Conservation (phyloP, 2,797 vertebrate species). For the Gymnothorax javanicus region DNA sequence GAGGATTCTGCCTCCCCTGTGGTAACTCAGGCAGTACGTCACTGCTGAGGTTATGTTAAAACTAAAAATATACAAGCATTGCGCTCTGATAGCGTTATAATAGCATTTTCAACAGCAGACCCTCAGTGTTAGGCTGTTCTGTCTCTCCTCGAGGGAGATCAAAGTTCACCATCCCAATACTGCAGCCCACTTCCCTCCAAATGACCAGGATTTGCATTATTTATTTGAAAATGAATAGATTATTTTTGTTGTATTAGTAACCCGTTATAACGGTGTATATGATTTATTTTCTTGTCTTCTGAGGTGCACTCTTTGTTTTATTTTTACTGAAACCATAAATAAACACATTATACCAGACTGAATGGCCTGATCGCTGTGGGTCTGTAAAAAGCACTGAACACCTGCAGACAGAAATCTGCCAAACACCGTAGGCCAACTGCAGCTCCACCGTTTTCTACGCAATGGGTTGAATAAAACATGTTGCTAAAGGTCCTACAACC, state of each 20-base stretch:
- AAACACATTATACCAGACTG: constrained; percentile 51
- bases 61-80: background rate
- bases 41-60: background rate
- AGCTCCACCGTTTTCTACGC: no score
- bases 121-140: background rate
- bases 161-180: background rate
- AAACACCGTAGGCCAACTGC: no score
- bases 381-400: background rate
- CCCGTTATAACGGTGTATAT: constrained; percentile 47
- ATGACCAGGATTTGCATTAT: constrained; percentile 58
- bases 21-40: background rate
- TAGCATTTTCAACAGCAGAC: background rate
- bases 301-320: constrained; percentile 58
- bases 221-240: constrained; percentile 33
- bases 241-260: constrained; percentile 52
- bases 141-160: background rate
- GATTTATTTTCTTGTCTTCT: constrained; percentile 50
- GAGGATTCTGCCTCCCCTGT: background rate
- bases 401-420: no score
- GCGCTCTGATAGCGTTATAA: background rate
- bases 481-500: no score
- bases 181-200: constrained; percentile 33
- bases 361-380: background rate
- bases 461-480: no score
- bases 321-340: constrained; percentile 61